Base-by-base conservation (phyloP, 2,113 vertebrate species). In the Carollia perspicillata region DNA sequence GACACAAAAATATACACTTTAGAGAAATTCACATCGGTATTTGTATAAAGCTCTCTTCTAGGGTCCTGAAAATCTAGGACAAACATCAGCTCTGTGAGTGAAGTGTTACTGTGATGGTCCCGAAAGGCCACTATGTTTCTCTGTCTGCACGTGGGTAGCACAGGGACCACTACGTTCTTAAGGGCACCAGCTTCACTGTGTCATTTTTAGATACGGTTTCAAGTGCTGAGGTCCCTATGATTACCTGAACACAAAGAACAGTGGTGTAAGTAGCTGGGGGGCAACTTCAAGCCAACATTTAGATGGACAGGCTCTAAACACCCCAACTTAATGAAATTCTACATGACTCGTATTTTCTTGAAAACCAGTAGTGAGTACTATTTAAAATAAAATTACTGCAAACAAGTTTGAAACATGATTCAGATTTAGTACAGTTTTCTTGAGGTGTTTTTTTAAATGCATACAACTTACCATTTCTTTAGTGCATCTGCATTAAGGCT, bases 1-100 rank as follows among this genome's bases (percentile, higher is more conserved):
- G 98, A 98, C 98, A 99, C 98, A 99, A 99, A 99, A 99, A 99
- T 99, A 99, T 98, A 98, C 98, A 99, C 98, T 98, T 98, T 97
- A 98, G 98, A 99, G 98, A 99, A 98, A 98, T 99, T 99, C 98
- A 99, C 98, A 99, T 99, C 98, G 96, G 98, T 98, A 97, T 98
- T 98, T 98, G 98, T 99, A 99, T 98, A 99, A 99, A 99, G 98
- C 98, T 98, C 98, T 98, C 97, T 98, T 97, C 97, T 98, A 98
- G 97, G 97, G 97, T 98, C 98, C 98, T 98, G 97, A 98, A 98
- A 98, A 98, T 97, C 93, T 98, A 98, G 98, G 98, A 99, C 98
- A 98, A 98, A 98, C 97, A 96, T 98, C 97, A 98, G 98, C 97
- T 99, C 97, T 98, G 98, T 98, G 98, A 98, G 98, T 98, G 98